Conservation (phyloP, 1,140 invertebrate genomes). For the Thaumatotibia leucotreta region DNA sequence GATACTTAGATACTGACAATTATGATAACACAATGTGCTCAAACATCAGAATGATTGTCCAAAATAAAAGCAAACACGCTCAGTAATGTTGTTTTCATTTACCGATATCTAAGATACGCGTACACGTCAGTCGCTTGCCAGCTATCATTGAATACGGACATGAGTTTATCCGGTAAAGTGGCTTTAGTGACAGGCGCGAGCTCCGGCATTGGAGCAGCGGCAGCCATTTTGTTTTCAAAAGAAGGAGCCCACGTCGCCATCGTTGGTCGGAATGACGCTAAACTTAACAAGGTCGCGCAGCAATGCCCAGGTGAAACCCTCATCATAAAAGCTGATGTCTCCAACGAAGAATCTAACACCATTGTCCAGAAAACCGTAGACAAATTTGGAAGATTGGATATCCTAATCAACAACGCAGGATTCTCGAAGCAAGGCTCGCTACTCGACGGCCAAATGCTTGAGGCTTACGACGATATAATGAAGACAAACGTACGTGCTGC, state of each 20-base stretch:
- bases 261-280: slow-evolving; percentile 81
- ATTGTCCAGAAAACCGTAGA: slow-evolving; percentile 77
- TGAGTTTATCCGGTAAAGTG: slow-evolving; percentile 74
- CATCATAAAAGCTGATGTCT: slow-evolving; percentile 78
- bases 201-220: slow-evolving; percentile 85
- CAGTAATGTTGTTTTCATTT: too few species aligned
- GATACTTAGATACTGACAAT: too few species aligned
- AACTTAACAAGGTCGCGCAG: slow-evolving; percentile 78
- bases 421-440: slow-evolving; percentile 78
- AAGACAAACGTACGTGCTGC: slow-evolving; percentile 82
- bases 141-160: neutral
- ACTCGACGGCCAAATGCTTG: slow-evolving; percentile 82
- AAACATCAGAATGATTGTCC: neutral
- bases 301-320: slow-evolving; percentile 76
- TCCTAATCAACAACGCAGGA: slow-evolving; percentile 86
- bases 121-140: neutral
- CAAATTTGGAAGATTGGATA: slow-evolving; percentile 79
- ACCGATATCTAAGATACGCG: neutral
- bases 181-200: slow-evolving; percentile 82
- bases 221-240: slow-evolving; percentile 81
- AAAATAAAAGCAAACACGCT: neutral
- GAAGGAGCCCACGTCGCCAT: slow-evolving; percentile 79
- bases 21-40: neutral
- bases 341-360: slow-evolving; percentile 78
- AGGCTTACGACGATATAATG: slow-evolving; percentile 79